These are phyloP conservation scores for Panagrolaimus sp. DNA, from an alignment of 1,140 invertebrate species.

Conservation along the genomic window DNA sequence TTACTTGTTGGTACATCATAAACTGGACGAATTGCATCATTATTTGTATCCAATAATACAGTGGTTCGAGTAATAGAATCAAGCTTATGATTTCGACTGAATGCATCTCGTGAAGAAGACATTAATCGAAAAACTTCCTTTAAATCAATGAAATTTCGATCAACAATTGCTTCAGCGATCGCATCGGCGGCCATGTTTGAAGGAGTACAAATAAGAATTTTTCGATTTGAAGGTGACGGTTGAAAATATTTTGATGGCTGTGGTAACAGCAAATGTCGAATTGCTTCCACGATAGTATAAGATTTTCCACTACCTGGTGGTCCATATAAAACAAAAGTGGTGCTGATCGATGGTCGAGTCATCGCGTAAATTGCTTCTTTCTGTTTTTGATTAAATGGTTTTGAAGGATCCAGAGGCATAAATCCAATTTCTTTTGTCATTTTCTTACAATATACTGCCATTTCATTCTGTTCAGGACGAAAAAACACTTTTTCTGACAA, in stretches of 20 bases:
- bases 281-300: neutral
- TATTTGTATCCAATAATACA: neutral
- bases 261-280: neutral
- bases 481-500: too few relatives aligned
- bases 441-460: too few relatives aligned
- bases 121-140: neutral
- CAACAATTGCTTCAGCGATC: neutral
- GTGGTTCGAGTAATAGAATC: too few relatives aligned
- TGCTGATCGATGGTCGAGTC: neutral
- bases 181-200: constrained; percentile 6
- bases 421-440: too few relatives aligned
- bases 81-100: neutral
- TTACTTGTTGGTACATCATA: too few relatives aligned
- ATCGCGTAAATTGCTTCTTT: neutral
- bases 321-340: neutral
- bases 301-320: neutral
- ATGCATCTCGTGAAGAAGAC: neutral
- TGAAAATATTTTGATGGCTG: too few relatives aligned
- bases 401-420: neutral
- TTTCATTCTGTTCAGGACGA: too few relatives aligned
- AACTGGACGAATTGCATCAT: neutral
- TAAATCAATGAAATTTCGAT: neutral
- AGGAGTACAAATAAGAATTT: neutral
- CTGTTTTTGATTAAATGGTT: neutral
- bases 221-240: too few relatives aligned